Conservation (phyloP, 2,797 vertebrate species). For the Setipinna tenuifilis region DNA sequence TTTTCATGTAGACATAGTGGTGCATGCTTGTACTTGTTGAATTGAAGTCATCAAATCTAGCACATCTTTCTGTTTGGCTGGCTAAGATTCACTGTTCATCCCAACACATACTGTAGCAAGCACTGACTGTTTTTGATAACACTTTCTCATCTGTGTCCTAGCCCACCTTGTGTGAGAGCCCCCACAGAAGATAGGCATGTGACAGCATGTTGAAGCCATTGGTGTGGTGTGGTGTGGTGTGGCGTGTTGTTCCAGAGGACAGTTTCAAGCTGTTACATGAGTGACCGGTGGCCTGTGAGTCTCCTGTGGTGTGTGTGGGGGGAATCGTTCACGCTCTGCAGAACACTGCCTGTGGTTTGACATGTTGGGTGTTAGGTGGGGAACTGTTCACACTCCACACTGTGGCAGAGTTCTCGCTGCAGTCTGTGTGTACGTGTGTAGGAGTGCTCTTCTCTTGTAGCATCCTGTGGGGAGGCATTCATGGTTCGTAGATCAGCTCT, state of each 20-base stretch:
- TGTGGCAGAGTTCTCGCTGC: background rate
- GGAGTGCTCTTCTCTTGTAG: background rate
- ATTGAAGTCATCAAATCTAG: background rate
- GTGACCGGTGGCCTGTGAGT: background rate
- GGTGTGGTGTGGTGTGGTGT: too few species aligned
- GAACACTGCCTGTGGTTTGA: background rate
- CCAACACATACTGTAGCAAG: conserved; percentile 3
- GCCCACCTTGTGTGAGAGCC: background rate
- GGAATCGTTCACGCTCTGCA: background rate
- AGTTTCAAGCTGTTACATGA: too few species aligned
- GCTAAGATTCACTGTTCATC: background rate
- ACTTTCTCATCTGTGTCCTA: background rate
- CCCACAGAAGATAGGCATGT: background rate
- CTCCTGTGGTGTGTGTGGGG: background rate
- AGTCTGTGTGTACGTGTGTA: background rate
- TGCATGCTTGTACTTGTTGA: background rate
- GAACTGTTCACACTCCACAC: too few species aligned
- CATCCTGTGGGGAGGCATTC: too few species aligned
- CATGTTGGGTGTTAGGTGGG: too few species aligned
- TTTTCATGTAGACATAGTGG: background rate
- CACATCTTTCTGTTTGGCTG: background rate
- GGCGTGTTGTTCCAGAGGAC: too few species aligned
- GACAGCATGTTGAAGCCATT: too few species aligned
- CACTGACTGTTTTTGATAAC: background rate
- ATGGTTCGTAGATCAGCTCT: too few species aligned